Base-by-base conservation (phyloP, 1,140 invertebrate genomes). In the Daktulosphaira vitifoliae region DNA sequence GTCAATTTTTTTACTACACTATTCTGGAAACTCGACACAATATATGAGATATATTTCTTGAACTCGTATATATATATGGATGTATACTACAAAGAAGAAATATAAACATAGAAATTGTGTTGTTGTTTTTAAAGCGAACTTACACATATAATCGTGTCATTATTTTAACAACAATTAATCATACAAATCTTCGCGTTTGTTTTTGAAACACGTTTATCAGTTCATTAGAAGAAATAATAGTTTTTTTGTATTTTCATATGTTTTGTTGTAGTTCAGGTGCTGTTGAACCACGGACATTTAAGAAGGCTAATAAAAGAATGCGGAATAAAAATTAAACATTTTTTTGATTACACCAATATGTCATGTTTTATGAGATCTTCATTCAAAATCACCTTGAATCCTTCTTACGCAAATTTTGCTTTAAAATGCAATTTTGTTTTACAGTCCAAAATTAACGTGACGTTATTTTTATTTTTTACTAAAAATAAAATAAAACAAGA, bases 121-220 rank as follows among this genome's bases (percentile, higher is more conserved):
- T 59, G 25, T 46, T 59, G 18, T 46, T 59, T 26, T 46, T 13
- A 59, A 29, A 5, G 16, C 15, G 44, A 3, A 46, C 25, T 8
- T 46, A 22, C 26, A 29, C 25, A 15, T 5, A 56, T 56, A 9
- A 16, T 56, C 54, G 39, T 46, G 54, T 38, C 42, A 59, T 29
- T 46, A 44, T 59, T 59, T 46, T 46, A 59, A 59, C 25, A 59
- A 59, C 39, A 59, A 25, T 20, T 8, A 26, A 20, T 29, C 39
- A 18, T 22, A 46, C 16, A 39, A 59, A 59, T 59, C 42, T 18
- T 18, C 22, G 11, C 20, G 16, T 11, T 44, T 59, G 16, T 59
- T 46, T 59, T 59, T 3, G 29, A 59, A 13, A 59, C 42, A 44
- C 23, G 5, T 25, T 50, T 23, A 20, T 39, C 22, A 16, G 53